Evolutionary conservation across 2,888 invertebrate genomes (phyloP), one percentile per base, ranked within the genome.

Genomic region (Heliothis peltigera): DNA sequence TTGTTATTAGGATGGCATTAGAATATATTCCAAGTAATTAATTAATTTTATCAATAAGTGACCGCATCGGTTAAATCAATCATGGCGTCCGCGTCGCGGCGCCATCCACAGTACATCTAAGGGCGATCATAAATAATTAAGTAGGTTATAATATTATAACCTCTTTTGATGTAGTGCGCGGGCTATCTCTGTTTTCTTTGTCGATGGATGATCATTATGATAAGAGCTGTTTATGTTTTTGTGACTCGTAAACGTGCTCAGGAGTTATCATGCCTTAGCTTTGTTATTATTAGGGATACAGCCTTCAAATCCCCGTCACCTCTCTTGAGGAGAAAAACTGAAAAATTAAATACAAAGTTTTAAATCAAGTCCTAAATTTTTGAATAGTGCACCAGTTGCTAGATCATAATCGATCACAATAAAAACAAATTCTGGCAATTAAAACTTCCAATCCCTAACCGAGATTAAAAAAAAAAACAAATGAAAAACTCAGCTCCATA

Each of bases 11-110:
- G 6, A 15, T n/a, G 5, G 10, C 43, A 4, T 43, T 39, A 21
- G n/a, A 39, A 46, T 58, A 54, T 43, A 55, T 48, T 52, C 43
- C 15, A 62, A 55, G 42, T 47, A 54, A 52, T 42, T 39, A 70
- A 77, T 80, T 59, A 72, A 55, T 42, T 64, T 60, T 22, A 64
- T 76, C 46, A 60, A 60, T 64, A 56, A 62, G n/a, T 39, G 10
- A 21, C n/a, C n/a, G n/a, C n/a, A n/a, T 15, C 28, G 18, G 46
- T 53, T 66, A 60, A 7, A 51, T 64, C 55, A 74, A 66, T 70
- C 60, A 66, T 53, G 46, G 58, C 32, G 32, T 25, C 25, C 25
- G 25, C 25, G 25, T 32, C 12, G 12, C 18, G 18, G 19, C 47
- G 22, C 18, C 60, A 65, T 61, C 57, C 42, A 12, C n/a, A 0